phyloP scores from a whole-genome alignment of 2,113 vertebrate genomes.

The Tragulus kanchil region DNA sequence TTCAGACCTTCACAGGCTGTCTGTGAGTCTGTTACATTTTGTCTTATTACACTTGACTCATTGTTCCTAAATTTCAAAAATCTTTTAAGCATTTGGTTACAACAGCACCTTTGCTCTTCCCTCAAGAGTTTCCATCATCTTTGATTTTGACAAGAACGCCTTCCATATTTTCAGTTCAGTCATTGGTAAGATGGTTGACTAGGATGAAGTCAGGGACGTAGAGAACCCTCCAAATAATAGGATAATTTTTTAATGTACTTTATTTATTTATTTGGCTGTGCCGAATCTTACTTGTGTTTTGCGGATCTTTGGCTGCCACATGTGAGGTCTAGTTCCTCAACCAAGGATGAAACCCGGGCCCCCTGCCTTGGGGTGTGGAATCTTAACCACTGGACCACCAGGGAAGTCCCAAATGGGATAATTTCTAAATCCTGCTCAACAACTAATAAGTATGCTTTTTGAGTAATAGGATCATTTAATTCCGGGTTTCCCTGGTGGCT shows the following conservation, averaged over 20 bases:
- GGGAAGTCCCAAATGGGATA: background rate
- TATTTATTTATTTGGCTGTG: background rate
- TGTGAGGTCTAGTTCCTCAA: background rate
- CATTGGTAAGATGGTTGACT: background rate
- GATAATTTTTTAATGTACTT: background rate
- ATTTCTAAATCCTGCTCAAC: constrained; percentile 40
- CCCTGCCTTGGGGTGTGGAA: background rate
- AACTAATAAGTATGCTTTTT: background rate
- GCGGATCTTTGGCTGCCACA: background rate
- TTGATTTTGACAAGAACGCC: constrained; percentile 48
- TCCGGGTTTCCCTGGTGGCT: background rate
- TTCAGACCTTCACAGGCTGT: background rate
- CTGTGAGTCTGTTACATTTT: background rate
- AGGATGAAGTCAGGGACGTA: background rate
- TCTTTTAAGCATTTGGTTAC: background rate
- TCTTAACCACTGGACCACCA: background rate
- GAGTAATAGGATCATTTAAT: constrained; percentile 34
- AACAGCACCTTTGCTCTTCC: background rate
- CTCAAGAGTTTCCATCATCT: background rate
- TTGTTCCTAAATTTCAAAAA: constrained; percentile 37
- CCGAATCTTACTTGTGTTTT: background rate
- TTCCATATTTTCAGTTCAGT: constrained; percentile 17
- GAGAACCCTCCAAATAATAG: background rate
- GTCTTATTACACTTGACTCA: background rate
- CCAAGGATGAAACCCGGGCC: background rate